phyloP scores from a whole-genome alignment of 2,888 invertebrate genomes.

The Hyposoter dolosus region DNA sequence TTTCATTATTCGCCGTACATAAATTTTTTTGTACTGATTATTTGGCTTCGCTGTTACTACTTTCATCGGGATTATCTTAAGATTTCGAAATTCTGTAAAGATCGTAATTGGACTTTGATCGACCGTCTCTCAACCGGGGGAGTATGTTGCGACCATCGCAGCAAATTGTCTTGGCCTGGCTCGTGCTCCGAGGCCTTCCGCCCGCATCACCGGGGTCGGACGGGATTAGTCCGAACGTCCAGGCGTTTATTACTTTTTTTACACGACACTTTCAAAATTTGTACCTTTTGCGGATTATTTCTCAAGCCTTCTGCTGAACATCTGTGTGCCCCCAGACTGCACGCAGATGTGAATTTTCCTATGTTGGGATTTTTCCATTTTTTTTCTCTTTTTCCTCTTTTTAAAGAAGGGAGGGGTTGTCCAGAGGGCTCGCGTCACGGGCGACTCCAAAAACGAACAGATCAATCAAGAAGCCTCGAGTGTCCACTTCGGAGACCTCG shows the following conservation, averaged over 20 bases:
- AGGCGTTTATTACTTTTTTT: neutral
- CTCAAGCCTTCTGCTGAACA: neutral
- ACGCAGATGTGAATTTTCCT: neutral
- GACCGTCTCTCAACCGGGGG: conserved; percentile 25
- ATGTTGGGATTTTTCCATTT: neutral
- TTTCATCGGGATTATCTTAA: neutral
- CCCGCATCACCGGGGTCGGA: neutral
- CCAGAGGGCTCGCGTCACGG: neutral
- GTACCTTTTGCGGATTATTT: no score
- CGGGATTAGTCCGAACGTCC: neutral
- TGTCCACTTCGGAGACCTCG: neutral
- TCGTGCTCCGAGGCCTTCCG: neutral
- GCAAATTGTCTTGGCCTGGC: neutral
- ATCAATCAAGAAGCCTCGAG: neutral
- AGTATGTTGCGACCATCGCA: neutral
- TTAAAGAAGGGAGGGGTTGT: neutral
- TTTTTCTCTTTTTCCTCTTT: neutral
- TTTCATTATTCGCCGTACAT: neutral
- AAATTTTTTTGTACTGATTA: neutral
- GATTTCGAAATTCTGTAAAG: neutral
- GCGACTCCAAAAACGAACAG: neutral
- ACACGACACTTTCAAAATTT: neutral
- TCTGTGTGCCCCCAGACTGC: neutral
- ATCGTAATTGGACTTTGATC: neutral
- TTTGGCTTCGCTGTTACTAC: no score